Base-by-base conservation (phyloP, 2,797 vertebrate genomes). In the Dromococcyx pavoninus region DNA sequence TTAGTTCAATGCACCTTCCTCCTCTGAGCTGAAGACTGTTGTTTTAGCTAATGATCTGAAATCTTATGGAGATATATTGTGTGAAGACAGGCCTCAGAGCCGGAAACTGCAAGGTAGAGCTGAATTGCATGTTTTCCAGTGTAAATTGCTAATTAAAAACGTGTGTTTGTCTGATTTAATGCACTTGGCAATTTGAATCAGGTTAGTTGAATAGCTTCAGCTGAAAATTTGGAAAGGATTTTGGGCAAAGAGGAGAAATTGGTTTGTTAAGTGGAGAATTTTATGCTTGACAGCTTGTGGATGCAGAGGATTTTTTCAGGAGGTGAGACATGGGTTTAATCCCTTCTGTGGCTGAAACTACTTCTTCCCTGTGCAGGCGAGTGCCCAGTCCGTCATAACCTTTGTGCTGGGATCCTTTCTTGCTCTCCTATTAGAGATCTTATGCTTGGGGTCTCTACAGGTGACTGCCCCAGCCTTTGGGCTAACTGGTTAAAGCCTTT, bases 321-420 rank as follows among this genome's bases (percentile, higher is more conserved):
- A 73, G 17, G 16, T 17, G 21, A 48, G 24, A 71, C 8, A 28
- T 57, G 15, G 23, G 32, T 88, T 46, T 65, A 13, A 64, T 72
- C 32, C 6, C 22, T 58, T 65, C 33, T 62, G 60, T 39, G 57
- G n/a, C 53, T 64, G 57, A 86, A 61, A 32, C 28, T 56, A 1
- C 41, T 65, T 44, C 35, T 66, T 83, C 14, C 43, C 23, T 0
- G 0, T 35, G 64, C 28, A 39, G 24, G 5, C 2, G 0, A 46
- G 46, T 17, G 17, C 80, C 65, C 24, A 33, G 23, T 13, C 0
- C 0, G 28, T 13, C 3, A 0, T 37, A 28, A 28, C 11, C 16
- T 77, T 56, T 78, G 25, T 12, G 3, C 1, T 13, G 46, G 37
- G 62, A n/a, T 71, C 57, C 23, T 57, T 69, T 79, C 15, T 9